Evolutionary conservation across 2,888 invertebrate species (phyloP), one percentile per base, ranked within the genome.

Genomic region (Hofmannophila pseudospretella): DNA sequence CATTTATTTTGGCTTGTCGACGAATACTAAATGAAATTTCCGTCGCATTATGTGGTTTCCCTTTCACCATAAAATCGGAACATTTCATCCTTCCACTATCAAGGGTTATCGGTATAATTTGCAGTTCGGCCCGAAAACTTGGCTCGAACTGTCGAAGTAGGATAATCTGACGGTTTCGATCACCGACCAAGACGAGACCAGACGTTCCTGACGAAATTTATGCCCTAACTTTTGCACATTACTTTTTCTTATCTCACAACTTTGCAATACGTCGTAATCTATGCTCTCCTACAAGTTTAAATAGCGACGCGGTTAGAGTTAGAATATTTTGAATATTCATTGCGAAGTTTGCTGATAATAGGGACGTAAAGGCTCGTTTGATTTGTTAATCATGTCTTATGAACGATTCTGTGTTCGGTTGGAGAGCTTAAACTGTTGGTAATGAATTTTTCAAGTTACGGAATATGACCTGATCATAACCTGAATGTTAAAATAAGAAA

Each of bases 201-300:
- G 77, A 79, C 77, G 74, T 69, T 76, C 57, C 59, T 60, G 58
- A 56, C 48, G 58, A 67, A 79, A 85, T 82, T 85, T 85, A 85
- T 79, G 71, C 64, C 51, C 66, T 51, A 85, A 85, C 73, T 85
- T 84, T 67, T 58, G 59, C 73, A 73, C 80, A 77, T 84, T 77
- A 75, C 70, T 78, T 74, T 67, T 76, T 71, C 79, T 78, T 84
- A 84, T 84, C 81, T 71, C 36, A 45, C 16, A 58, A 70, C 64
- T 71, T 64, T 55, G 64, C 63, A 63, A 60, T 64, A 62, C 60
- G 59, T 51, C 45, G 70, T 70, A 69, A 61, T 58, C 47, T 51
- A 49, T 45, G 41, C 35, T 28, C 19, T 19, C 9, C 14, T 34
- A 20, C 4, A 20, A 34, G 7, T 27, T 34, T 25, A 26, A 34